Evolutionary conservation across 2,888 invertebrate genomes (phyloP).

Genomic region (Idaea aversata): DNA sequence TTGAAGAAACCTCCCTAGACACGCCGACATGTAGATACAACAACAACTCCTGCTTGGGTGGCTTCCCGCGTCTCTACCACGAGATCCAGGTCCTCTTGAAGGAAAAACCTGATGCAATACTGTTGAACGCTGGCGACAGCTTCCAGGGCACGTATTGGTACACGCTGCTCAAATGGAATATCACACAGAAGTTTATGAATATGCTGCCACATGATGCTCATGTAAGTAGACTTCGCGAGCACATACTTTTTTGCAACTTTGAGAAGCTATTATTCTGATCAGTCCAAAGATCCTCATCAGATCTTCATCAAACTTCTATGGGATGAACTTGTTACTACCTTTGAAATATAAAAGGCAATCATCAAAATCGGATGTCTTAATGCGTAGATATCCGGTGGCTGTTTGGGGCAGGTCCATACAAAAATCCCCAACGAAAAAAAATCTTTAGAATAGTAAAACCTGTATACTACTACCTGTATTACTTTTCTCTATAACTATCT

Average conservation of each 20-base stretch:
- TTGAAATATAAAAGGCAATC: too few relatives aligned
- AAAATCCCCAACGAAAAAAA: too few relatives aligned
- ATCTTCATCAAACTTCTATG: too few relatives aligned
- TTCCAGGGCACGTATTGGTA: slow-evolving; percentile 94
- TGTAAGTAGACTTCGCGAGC: slow-evolving; percentile 66
- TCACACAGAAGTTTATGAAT: slow-evolving; percentile 88
- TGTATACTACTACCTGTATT: too few relatives aligned
- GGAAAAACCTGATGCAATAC: slow-evolving; percentile 80
- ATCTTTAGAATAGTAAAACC: too few relatives aligned
- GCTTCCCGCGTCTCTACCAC: slow-evolving; percentile 83
- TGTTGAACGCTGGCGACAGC: slow-evolving; percentile 91
- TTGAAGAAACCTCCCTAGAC: slow-evolving; percentile 79
- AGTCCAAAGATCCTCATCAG: too few relatives aligned
- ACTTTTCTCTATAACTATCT: too few relatives aligned
- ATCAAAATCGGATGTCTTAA: too few relatives aligned
- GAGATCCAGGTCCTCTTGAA: slow-evolving; percentile 72
- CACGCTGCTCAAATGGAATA: slow-evolving; percentile 86
- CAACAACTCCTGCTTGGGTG: slow-evolving; percentile 83
- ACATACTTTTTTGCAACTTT: too few relatives aligned
- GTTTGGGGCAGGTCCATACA: too few relatives aligned
- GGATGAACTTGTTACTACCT: too few relatives aligned
- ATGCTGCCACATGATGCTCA: slow-evolving; percentile 87
- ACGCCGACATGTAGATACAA: slow-evolving; percentile 79
- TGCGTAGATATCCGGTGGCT: too few relatives aligned
- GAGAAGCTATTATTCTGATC: neutral